These are phyloP conservation scores for Python bivittatus DNA, from an alignment of 2,113 vertebrate genomes.

Conservation along the genomic window DNA sequence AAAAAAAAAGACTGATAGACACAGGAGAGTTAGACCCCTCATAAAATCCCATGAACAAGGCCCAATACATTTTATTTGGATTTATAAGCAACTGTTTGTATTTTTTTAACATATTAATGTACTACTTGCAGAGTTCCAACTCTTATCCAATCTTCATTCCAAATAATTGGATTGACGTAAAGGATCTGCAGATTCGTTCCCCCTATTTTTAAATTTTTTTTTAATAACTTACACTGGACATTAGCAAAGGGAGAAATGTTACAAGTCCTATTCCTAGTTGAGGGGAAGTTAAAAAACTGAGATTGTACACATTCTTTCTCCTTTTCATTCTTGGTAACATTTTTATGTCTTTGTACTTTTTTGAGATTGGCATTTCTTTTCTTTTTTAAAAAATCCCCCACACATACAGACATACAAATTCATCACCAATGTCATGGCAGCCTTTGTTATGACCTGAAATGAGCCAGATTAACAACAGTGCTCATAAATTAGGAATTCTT, in stretches of 20 bases:
- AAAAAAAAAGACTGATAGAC: not conserved
- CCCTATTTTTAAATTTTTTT: constrained; percentile 25
- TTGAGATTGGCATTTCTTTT: constrained; percentile 35
- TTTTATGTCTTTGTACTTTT: constrained; percentile 34
- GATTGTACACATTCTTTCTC: constrained; percentile 39
- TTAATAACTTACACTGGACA: constrained; percentile 27
- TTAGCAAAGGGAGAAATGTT: not conserved
- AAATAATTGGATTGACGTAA: constrained; percentile 29
- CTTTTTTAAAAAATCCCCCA: constrained; percentile 28
- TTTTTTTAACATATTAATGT: constrained; percentile 2
- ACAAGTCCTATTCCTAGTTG: constrained; percentile 35
- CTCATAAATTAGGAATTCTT: constrained; percentile 53
- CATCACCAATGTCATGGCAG: constrained; percentile 25
- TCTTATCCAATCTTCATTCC: constrained; percentile 19
- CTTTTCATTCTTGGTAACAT: constrained; percentile 52
- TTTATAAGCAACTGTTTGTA: not conserved
- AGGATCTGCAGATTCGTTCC: constrained; percentile 40
- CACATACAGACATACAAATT: not conserved
- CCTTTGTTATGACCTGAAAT: constrained; percentile 56
- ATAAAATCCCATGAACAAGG: not conserved
- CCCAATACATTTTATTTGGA: not conserved
- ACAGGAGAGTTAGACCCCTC: not conserved
- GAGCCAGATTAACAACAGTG: constrained; percentile 29
- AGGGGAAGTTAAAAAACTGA: constrained; percentile 35
- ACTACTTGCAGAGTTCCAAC: constrained; percentile 2